A percentile compares a stretch with the other conserved stretches of the same genome.
These are phyloP conservation scores for Ctena decussata DNA, from an alignment of 2,888 invertebrate genomes.

Conservation along the genomic window DNA sequence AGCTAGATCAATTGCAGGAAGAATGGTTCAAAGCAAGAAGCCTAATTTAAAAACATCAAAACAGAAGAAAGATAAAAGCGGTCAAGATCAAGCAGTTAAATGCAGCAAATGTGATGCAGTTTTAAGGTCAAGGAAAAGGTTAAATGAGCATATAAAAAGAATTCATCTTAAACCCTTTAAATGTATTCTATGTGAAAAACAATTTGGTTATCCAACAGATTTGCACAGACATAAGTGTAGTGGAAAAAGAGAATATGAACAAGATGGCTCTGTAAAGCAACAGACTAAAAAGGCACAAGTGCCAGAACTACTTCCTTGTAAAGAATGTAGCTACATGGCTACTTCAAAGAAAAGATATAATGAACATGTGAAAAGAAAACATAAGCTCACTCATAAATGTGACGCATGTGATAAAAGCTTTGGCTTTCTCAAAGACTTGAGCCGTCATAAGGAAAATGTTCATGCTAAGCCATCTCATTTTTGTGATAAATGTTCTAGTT, in stretches of 20 bases:
- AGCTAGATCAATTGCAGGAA: too few relatives aligned
- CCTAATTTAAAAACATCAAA: too few relatives aligned
- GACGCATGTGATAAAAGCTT: slow-evolving; percentile 75
- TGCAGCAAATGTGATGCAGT: slow-evolving; percentile 53
- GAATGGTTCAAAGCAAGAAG: too few relatives aligned
- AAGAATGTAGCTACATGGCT: slow-evolving; percentile 70
- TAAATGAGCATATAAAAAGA: slow-evolving; percentile 51
- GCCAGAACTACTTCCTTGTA: slow-evolving; percentile 47
- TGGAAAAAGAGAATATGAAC: slow-evolving; percentile 17
- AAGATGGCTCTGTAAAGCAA: slow-evolving; percentile 35
- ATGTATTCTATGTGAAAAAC: slow-evolving; percentile 53
- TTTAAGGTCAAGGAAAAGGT: slow-evolving; percentile 55
- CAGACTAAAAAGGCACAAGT: background rate
- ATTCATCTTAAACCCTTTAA: slow-evolving; percentile 54
- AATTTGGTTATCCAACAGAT: slow-evolving; percentile 64
- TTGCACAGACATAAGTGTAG: slow-evolving; percentile 56
- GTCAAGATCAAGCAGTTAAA: background rate
- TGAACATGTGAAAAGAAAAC: slow-evolving; percentile 72
- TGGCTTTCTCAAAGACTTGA: slow-evolving; percentile 73
- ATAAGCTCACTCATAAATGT: slow-evolving; percentile 71
- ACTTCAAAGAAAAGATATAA: slow-evolving; percentile 62
- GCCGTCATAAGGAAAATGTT: slow-evolving; percentile 71
- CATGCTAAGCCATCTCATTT: slow-evolving; percentile 64
- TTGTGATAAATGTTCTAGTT: slow-evolving; percentile 79
- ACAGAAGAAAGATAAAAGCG: background rate